Percentiles rank a stretch among this genome's conserved stretches.
Evolutionary conservation across 2,113 vertebrate genomes (phyloP).

Genomic region (Aphelocoma coerulescens): DNA sequence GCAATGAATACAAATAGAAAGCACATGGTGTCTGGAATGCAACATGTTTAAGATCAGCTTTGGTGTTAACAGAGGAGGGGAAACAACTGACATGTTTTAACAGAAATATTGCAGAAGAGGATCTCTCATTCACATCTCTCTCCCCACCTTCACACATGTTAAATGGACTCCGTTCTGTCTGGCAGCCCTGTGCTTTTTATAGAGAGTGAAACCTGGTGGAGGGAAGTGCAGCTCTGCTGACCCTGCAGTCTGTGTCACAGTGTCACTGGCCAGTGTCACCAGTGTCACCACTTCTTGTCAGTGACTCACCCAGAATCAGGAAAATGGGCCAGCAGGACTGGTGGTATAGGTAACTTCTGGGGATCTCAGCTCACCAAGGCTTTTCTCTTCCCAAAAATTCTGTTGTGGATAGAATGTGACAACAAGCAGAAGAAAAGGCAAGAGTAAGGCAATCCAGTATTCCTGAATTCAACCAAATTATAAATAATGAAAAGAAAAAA

Average conservation of each 20-base stretch:
- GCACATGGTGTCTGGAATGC: slow-evolving; percentile 56
- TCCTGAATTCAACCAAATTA: neutral
- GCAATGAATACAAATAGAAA: slow-evolving; percentile 76
- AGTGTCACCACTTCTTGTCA: neutral
- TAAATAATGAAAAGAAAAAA: neutral
- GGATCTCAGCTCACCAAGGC: neutral
- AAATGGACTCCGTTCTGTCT: slow-evolving; percentile 2
- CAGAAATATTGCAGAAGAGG: neutral
- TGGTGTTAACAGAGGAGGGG: slow-evolving; percentile 27
- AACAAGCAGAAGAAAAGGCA: neutral
- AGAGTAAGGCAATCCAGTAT: neutral
- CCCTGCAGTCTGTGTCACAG: neutral
- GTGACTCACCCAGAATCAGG: neutral
- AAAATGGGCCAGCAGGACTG: neutral
- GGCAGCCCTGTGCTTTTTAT: neutral
- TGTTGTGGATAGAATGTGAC: neutral
- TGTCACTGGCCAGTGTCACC: neutral
- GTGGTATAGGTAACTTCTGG: neutral
- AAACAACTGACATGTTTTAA: slow-evolving; percentile 13
- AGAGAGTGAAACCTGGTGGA: neutral
- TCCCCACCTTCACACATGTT: neutral
- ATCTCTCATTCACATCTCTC: neutral
- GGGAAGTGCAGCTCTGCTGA: neutral
- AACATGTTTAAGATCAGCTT: slow-evolving; percentile 37
- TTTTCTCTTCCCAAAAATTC: neutral